These are phyloP conservation scores for Cyclophora albipunctata DNA, from an alignment of 2,888 invertebrate genomes.

Conservation along the genomic window DNA sequence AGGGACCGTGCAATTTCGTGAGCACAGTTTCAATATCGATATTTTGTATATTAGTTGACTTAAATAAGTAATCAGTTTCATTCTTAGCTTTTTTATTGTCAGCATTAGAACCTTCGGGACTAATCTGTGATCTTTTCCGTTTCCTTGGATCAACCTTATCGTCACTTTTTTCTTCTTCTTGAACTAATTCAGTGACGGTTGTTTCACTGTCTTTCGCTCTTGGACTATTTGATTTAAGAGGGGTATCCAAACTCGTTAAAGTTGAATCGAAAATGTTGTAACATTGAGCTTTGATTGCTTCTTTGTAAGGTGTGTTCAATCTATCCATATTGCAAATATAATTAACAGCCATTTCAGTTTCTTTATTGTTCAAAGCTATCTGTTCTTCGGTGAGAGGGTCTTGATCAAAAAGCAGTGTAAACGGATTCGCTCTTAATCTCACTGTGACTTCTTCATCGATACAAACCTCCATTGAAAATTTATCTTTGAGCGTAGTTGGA, in stretches of 20 bases:
- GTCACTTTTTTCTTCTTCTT: conserved; percentile 45
- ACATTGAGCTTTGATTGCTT: conserved; percentile 42
- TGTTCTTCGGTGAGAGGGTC: conserved; percentile 28
- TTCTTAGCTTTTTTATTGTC: conserved; percentile 49
- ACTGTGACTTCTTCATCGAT: conserved; percentile 54
- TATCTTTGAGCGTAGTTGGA: conserved; percentile 49
- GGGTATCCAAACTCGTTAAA: conserved; percentile 63
- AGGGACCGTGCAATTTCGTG: conserved; percentile 60
- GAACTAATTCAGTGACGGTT: conserved; percentile 44
- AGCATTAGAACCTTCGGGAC: conserved; percentile 38
- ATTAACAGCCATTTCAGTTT: conserved; percentile 53
- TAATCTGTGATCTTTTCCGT: conserved; percentile 45
- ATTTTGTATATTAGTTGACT: conserved; percentile 56
- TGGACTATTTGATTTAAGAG: conserved; percentile 45
- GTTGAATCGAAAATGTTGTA: conserved; percentile 66
- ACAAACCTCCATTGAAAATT: conserved; percentile 60
- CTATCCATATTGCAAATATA: conserved; percentile 50
- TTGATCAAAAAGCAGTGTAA: conserved; percentile 37
- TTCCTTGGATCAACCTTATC: conserved; percentile 41
- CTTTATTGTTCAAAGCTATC: conserved; percentile 33
- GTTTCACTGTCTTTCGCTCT: conserved; percentile 27
- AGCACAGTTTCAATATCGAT: conserved; percentile 68
- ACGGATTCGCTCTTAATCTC: conserved; percentile 49
- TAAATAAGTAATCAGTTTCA: conserved; percentile 47
- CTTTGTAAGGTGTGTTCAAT: conserved; percentile 59